A percentile compares a stretch with the other conserved stretches of the same genome.
phyloP scores from a whole-genome alignment of 2,888 invertebrate species.

The Falcaria lacertinaria region DNA sequence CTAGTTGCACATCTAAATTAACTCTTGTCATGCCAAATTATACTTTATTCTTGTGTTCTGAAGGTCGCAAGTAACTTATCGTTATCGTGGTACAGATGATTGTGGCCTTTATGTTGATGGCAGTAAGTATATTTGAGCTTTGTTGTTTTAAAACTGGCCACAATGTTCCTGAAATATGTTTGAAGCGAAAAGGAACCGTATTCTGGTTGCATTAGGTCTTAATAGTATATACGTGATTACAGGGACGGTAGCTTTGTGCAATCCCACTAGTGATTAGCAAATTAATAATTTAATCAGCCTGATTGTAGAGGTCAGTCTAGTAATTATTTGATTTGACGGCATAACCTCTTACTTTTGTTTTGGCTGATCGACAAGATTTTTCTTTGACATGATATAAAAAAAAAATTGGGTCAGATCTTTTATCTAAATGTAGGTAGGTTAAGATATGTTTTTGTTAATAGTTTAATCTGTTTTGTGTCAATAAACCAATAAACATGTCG shows the following conservation, averaged over 20 bases:
- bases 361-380: too few relatives aligned
- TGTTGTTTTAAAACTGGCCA: neutral
- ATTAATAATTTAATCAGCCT: neutral
- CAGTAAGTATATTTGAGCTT: neutral
- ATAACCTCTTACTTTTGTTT: neutral
- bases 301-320: neutral
- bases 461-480: too few relatives aligned
- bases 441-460: too few relatives aligned
- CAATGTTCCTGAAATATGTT: neutral
- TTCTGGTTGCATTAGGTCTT: neutral
- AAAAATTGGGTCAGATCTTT: too few relatives aligned
- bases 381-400: too few relatives aligned
- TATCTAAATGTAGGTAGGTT: too few relatives aligned
- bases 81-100: neutral
- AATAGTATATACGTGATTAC: neutral
- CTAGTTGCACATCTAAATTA: constrained; percentile 5
- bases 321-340: neutral
- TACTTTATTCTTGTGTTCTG: neutral
- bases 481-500: too few relatives aligned
- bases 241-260: neutral
- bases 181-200: neutral
- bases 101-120: neutral
- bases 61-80: neutral
- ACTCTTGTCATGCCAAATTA: constrained; percentile 2
- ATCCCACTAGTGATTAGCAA: neutral